Base-by-base conservation (phyloP, 2,113 vertebrate genomes). In the Xiphias gladius region DNA sequence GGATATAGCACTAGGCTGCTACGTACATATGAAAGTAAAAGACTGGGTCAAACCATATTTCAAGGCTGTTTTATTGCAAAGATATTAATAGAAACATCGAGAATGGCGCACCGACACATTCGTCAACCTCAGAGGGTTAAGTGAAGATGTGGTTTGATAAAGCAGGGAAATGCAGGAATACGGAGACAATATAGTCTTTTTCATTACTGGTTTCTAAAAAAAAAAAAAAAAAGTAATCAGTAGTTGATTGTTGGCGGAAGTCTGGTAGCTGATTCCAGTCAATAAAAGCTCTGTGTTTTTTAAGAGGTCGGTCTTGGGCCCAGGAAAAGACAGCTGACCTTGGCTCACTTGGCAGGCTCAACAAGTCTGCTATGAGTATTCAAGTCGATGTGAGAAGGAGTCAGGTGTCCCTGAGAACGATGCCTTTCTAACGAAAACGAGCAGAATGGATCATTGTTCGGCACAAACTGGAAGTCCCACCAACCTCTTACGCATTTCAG, bases 241-340 rank as follows among this genome's bases (percentile, higher is more conserved):
- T 24, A 26, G 39, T 5, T 19, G 55, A 48, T 62, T 24, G 7
- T 37, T 2, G 2, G 19, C 39, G 28, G 7, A 30, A 39, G 37
- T 76, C 19, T 55, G 43, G 41, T 12, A 14, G 22, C 32, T 54
- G n/a, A 4, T 64, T 46, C 17, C 10, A n/a, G 10, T 2, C 10
- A 70, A 30, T 32, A 39, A 63, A 35, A 73, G 22, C 62, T 61
- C 32, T 50, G 59, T 39, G 62, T 22, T 68, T 54, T 8, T 43
- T 5, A 35, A 68, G 19, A 52, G 71, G 24, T 17, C 24, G 24
- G 41, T 39, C 24, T 37, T 4, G 1, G 39, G 54, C 30, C 39
- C 3, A 1, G n/a, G 70, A 48, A 35, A n/a, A 32, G 22, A n/a
- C 55, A 52, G 26, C 41, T 39, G 43, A 75, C 58, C 64, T 41